These are phyloP conservation scores for Anas platyrhynchos DNA, from an alignment of 2,113 vertebrate genomes.

Conservation along the genomic window DNA sequence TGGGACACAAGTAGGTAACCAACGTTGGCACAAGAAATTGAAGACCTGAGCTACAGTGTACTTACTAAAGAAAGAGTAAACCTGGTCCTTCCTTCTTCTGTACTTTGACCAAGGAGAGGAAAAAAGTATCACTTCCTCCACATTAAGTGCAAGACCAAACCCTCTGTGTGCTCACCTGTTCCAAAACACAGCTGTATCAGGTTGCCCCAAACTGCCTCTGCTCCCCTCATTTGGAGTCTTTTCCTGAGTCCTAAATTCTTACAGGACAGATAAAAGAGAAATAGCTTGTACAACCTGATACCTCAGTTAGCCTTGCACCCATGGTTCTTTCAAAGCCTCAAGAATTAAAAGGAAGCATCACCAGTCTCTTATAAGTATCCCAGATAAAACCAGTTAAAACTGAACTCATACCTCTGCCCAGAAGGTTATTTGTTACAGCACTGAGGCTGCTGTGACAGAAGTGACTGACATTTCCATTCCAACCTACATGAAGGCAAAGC, in stretches of 20 bases:
- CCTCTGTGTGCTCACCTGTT: neutral
- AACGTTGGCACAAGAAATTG: neutral
- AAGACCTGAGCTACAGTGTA: neutral
- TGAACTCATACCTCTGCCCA: neutral
- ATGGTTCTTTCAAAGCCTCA: neutral
- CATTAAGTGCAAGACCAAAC: neutral
- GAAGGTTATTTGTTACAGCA: neutral
- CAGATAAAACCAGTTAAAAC: neutral
- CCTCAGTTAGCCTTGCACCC: neutral
- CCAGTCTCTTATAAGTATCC: neutral
- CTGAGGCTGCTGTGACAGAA: neutral
- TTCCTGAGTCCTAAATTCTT: fast-evolving
- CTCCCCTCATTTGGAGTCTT: neutral
- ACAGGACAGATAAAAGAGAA: neutral
- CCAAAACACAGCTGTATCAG: neutral
- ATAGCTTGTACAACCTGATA: neutral
- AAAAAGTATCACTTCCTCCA: neutral
- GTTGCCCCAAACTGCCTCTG: neutral
- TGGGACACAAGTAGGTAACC: neutral
- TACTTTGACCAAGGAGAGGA: neutral
- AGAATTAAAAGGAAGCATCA: neutral
- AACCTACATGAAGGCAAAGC: fast-evolving
- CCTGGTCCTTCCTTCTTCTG: neutral
- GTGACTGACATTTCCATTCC: neutral
- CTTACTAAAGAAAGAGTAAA: neutral